Evolutionary conservation across 2,797 vertebrate genomes (phyloP), one percentile per base, ranked within the genome.

Genomic region (Euthynnus affinis): DNA sequence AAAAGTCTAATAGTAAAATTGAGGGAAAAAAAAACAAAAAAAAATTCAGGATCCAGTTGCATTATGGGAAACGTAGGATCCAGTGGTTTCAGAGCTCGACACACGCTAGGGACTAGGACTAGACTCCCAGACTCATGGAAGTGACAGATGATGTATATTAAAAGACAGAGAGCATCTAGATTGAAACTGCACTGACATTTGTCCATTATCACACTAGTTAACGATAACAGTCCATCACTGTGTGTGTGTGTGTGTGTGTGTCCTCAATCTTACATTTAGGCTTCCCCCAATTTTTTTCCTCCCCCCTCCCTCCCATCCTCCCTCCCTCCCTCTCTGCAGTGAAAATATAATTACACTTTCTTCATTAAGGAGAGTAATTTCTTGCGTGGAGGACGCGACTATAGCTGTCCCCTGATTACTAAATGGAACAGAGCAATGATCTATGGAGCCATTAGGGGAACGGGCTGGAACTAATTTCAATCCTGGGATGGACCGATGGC

Each of bases 381-480:
- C 85, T 93, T 87, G 85, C 68, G 85, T 84, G 74, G 88, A 86
- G 84, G 91, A 91, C 75, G 64, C 77, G 56, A 87, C 89, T 91
- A 92, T 91, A 92, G 92, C 91, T 92, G 91, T 95, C 92, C 91
- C 90, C 91, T 93, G 94, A 94, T 95, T 94, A 94, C 91, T 90
- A 95, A 95, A 94, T 94, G 92, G 94, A 95, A 93, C 84, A 74
- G 70, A 90, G 90, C 89, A 85, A 93, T 94, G 93, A 95, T 95
- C 94, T 94, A 94, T 93, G 91, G 92, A 93, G 93, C 93, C 91
- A 95, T 95, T 94, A 94, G 90, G 91, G 88, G 89, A 94, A 90
- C 77, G 76, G 90, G 82, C 85, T 93, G 93, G 89, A 94, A 94
- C 87, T 94, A 93, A 95, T 94, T 92, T 93, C 90, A 92, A 90